Evolutionary conservation across 2,797 vertebrate genomes (phyloP).

Genomic region (Girardinus metallicus): DNA sequence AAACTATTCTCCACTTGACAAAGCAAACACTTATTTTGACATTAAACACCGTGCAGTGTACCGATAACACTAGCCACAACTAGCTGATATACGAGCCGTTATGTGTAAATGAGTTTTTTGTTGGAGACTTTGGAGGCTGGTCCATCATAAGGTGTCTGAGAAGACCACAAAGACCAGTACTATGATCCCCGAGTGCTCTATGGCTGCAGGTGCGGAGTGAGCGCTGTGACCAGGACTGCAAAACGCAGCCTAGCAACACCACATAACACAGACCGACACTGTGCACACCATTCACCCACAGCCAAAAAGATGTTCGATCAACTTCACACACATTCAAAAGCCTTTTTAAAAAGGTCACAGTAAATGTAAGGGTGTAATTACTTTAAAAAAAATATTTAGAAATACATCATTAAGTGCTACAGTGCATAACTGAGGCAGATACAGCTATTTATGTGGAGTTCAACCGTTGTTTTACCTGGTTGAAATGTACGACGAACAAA

Average conservation of each 20-base stretch:
- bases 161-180: slow-evolving; percentile 92
- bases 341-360: not conserved
- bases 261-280: slow-evolving; percentile 86
- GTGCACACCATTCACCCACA: slow-evolving; percentile 85
- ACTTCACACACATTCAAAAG: not conserved
- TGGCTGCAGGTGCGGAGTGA: slow-evolving; percentile 88
- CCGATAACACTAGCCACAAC: not conserved
- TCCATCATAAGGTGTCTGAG: slow-evolving; percentile 79
- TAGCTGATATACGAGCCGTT: not conserved
- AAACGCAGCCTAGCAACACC: slow-evolving; percentile 82
- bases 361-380: not conserved
- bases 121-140: slow-evolving; percentile 86
- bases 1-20: not conserved
- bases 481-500: not conserved
- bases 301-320: slow-evolving; percentile 46
- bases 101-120: slow-evolving; percentile 37
- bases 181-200: slow-evolving; percentile 92
- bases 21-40: not conserved
- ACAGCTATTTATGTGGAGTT: not conserved
- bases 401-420: not conserved
- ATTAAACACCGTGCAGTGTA: not conserved
- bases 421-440: not conserved
- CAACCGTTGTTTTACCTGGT: not conserved
- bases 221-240: slow-evolving; percentile 81
- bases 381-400: not conserved